These are phyloP conservation scores for Ophion ellenae DNA, from an alignment of 2,888 invertebrate genomes.

Conservation along the genomic window DNA sequence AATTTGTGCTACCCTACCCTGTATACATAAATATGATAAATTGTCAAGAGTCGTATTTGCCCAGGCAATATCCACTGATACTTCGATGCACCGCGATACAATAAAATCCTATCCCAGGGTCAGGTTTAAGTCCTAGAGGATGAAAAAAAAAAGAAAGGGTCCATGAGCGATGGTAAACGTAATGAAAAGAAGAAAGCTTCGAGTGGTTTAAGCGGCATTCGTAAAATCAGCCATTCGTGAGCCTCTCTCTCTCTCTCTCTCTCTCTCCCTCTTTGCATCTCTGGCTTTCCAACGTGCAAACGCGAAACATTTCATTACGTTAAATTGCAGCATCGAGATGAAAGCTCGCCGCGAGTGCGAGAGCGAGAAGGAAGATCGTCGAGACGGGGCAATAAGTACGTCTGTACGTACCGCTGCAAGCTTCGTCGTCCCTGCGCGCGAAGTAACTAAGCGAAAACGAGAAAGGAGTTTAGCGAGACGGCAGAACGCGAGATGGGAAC, in stretches of 20 bases:
- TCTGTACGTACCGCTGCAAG: conserved; percentile 18
- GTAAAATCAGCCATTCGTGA: conserved; percentile 47
- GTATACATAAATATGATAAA: too few species aligned
- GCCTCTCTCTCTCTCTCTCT: neutral
- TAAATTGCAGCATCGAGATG: conserved; percentile 66
- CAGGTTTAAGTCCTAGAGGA: conserved; percentile 35
- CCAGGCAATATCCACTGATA: neutral
- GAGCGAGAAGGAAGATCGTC: neutral
- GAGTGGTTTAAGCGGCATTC: conserved; percentile 46
- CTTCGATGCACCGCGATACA: conserved; percentile 4
- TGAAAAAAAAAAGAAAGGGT: conserved; percentile 5
- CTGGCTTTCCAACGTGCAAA: conserved; percentile 44
- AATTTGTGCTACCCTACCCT: too few species aligned
- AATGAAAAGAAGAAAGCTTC: conserved; percentile 32
- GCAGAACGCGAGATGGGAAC: conserved; percentile 25
- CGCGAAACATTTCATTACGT: conserved; percentile 73
- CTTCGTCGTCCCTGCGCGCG: conserved; percentile 39
- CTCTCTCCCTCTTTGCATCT: neutral
- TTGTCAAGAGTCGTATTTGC: neutral
- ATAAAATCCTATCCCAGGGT: conserved; percentile 13
- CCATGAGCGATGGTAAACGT: neutral
- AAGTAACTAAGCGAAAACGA: conserved; percentile 66
- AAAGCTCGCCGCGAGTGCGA: conserved; percentile 32
- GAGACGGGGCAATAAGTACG: conserved; percentile 27
- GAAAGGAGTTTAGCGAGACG: conserved; percentile 48